Evolutionary conservation across 2,888 invertebrate species (phyloP).

Genomic region (Cosmopolites sordidus): DNA sequence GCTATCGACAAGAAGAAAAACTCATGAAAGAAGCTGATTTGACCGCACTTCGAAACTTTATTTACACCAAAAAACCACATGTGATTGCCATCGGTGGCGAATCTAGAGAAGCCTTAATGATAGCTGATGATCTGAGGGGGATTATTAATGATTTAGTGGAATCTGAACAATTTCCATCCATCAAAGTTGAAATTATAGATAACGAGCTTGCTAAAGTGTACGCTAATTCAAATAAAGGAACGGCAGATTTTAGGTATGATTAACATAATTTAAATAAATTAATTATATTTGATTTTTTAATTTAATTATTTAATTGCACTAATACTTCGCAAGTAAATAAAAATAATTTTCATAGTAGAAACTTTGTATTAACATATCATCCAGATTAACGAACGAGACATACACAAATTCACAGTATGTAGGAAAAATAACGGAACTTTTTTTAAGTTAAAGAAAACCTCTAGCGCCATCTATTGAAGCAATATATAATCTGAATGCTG

Average conservation of each 20-base stretch:
- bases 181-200: conserved; percentile 88
- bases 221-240: conserved; percentile 82
- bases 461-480: too few species aligned
- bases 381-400: too few species aligned
- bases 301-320: too few species aligned
- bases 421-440: too few species aligned
- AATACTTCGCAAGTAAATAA: too few species aligned
- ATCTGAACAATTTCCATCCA: conserved; percentile 80
- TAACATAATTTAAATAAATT: too few species aligned
- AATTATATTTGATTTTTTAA: too few species aligned
- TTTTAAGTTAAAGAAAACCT: too few species aligned
- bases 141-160: conserved; percentile 70
- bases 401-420: too few species aligned
- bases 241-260: conserved; percentile 20
- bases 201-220: conserved; percentile 92
- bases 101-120: conserved; percentile 78
- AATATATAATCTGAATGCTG: too few species aligned
- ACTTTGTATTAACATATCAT: too few species aligned
- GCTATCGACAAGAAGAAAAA: conserved; percentile 65
- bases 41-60: conserved; percentile 69
- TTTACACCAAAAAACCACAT: conserved; percentile 88
- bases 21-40: conserved; percentile 61
- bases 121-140: conserved; percentile 73
- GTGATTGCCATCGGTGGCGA: conserved; percentile 79
- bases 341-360: too few species aligned